phyloP scores from a whole-genome alignment of 92 coral and sea anemone genomes.

The Bergia sp. region DNA sequence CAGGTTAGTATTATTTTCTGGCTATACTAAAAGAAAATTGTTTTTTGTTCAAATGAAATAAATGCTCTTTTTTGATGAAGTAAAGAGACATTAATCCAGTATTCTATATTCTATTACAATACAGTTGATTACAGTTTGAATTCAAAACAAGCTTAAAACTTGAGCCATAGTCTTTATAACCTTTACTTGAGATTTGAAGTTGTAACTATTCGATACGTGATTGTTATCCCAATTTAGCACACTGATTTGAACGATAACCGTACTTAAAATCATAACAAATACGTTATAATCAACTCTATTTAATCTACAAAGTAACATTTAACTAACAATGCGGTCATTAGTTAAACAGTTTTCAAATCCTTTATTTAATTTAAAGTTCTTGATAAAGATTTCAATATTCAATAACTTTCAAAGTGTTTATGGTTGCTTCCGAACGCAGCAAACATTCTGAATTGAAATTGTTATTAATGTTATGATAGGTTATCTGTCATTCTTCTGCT shows the following conservation, averaged over 20 bases:
- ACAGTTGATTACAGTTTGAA: not conserved
- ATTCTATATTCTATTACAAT: not conserved
- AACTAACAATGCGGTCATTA: not conserved
- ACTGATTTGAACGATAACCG: not conserved
- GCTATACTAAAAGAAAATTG: not conserved
- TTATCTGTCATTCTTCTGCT: not conserved
- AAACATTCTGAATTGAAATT: not conserved
- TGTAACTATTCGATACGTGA: not conserved
- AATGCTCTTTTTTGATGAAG: not conserved
- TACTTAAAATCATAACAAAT: not conserved
- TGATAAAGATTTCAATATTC: no score
- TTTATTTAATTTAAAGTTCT: no score
- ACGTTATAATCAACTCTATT: not conserved
- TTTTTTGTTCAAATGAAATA: not conserved
- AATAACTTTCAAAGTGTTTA: not conserved
- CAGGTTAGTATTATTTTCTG: constrained; percentile 11
- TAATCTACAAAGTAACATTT: no score
- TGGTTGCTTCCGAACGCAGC: not conserved
- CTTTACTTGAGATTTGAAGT: not conserved
- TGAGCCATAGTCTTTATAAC: not conserved
- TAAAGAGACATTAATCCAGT: not conserved
- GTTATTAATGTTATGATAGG: no score
- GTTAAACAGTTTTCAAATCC: not conserved
- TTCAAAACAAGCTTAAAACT: not conserved
- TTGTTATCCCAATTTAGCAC: not conserved